A percentile compares a stretch with the other conserved stretches of the same genome.
Evolutionary conservation across 2,113 vertebrate species (phyloP).

Genomic region (Ctenomys sociabilis): DNA sequence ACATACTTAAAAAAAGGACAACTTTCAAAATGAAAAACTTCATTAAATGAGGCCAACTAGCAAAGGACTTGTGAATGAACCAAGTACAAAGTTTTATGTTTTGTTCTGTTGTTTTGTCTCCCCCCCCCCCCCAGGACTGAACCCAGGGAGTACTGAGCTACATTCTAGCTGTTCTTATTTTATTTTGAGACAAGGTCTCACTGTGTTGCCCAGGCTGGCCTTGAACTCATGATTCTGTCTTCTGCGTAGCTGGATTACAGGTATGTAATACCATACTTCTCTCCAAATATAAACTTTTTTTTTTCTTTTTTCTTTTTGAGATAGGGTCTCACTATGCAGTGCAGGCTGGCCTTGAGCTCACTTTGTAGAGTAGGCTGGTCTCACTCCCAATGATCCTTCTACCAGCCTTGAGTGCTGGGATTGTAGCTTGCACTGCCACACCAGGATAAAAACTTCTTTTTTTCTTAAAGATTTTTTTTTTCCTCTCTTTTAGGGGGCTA

Average conservation of each 20-base stretch:
- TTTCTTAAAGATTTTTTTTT: too few species aligned
- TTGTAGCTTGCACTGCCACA: too few species aligned
- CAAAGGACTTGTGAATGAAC: not conserved
- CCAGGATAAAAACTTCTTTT: too few species aligned
- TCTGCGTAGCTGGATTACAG: not conserved
- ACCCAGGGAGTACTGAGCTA: not conserved
- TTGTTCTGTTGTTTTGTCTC: too few species aligned
- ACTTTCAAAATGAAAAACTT: constrained; percentile 44
- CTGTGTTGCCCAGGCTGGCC: not conserved
- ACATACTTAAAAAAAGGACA: not conserved
- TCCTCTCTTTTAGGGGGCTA: too few species aligned
- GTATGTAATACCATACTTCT: not conserved
- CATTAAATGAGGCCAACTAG: not conserved
- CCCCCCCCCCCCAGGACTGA: too few species aligned
- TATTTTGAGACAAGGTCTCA: not conserved
- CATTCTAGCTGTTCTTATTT: not conserved
- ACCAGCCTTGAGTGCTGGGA: too few species aligned
- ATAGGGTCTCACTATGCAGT: too few species aligned
- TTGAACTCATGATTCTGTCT: not conserved
- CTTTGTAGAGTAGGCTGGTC: too few species aligned
- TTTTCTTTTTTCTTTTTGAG: too few species aligned
- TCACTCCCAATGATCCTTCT: too few species aligned
- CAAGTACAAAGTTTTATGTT: not conserved
- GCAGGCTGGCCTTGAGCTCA: too few species aligned
- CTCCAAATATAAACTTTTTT: not conserved